A percentile compares a stretch with the other conserved stretches of the same genome.
These are phyloP conservation scores for Zaprionus gabonicus DNA, from an alignment of 1,140 invertebrate genomes.

Conservation along the genomic window DNA sequence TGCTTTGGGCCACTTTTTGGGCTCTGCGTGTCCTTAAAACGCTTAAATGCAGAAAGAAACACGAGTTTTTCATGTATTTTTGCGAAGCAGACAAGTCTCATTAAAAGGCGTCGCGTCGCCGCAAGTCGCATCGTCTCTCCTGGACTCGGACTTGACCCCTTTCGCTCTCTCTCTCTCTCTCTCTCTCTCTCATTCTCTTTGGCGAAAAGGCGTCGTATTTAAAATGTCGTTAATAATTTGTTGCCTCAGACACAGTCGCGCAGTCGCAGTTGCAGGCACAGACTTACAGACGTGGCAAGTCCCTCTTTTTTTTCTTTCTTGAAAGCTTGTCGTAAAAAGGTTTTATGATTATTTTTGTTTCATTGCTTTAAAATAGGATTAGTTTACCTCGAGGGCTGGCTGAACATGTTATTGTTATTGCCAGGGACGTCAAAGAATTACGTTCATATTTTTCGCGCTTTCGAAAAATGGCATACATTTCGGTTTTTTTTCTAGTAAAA, in stretches of 20 bases:
- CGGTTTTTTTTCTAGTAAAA: not conserved
- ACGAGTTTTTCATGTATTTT: constrained; percentile 74
- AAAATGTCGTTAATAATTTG: constrained; percentile 83
- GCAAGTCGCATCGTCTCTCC: constrained; percentile 6
- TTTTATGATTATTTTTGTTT: constrained; percentile 75
- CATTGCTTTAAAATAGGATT: constrained; percentile 73
- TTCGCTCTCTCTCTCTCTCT: constrained; percentile 33
- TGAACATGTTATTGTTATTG: constrained; percentile 30
- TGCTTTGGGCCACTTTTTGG: constrained; percentile 40
- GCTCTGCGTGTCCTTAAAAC: constrained; percentile 74
- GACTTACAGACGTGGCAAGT: constrained; percentile 31
- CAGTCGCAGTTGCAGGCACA: not conserved
- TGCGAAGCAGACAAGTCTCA: constrained; percentile 76
- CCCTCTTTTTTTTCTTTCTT: constrained; percentile 52
- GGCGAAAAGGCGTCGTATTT: constrained; percentile 74
- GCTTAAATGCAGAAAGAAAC: constrained; percentile 64
- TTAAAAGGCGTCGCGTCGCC: constrained; percentile 78
- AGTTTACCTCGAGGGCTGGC: constrained; percentile 43
- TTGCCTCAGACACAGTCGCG: constrained; percentile 20
- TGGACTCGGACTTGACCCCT: constrained; percentile 39
- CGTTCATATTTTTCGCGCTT: constrained; percentile 61
- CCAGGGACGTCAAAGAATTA: constrained; percentile 3
- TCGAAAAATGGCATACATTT: constrained; percentile 19
- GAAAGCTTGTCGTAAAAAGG: constrained; percentile 73
- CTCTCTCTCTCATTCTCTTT: not conserved